phyloP scores from a whole-genome alignment of 2,113 vertebrate species.

The Zapornia atra region DNA sequence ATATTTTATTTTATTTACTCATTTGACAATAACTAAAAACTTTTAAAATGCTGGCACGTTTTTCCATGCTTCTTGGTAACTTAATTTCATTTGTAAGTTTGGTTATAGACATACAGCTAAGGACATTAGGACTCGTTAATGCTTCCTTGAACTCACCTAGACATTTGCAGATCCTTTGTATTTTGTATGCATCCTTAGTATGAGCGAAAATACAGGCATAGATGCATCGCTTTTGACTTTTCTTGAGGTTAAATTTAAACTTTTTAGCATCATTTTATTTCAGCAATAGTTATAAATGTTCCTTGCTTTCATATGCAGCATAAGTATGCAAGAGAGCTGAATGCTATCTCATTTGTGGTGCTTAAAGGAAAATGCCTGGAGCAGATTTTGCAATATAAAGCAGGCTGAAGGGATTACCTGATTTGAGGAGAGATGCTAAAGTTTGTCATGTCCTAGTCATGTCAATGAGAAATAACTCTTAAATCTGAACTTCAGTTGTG shows the following conservation, averaged over 20 bases:
- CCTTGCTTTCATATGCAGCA: neutral
- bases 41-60: neutral
- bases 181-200: neutral
- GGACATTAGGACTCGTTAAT: neutral
- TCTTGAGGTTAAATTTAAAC: slow-evolving; percentile 6
- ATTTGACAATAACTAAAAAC: neutral
- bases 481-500: neutral
- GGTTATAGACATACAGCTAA: neutral
- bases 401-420: slow-evolving; percentile 28
- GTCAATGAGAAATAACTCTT: slow-evolving; percentile 15
- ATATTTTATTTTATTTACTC: neutral
- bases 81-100: neutral
- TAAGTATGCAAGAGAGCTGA: neutral
- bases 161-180: neutral
- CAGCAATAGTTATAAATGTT: neutral
- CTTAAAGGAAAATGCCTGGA: slow-evolving; percentile 19
- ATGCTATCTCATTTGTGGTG: neutral
- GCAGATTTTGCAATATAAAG: slow-evolving; percentile 29
- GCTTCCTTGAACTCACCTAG: neutral
- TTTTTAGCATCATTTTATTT: neutral
- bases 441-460: neutral
- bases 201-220: neutral
- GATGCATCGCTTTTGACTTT: neutral
- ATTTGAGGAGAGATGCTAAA: slow-evolving; percentile 22
- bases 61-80: neutral